Evolutionary conservation across 2,888 invertebrate genomes (phyloP).

Genomic region (Acanthosepion lycidas): DNA sequence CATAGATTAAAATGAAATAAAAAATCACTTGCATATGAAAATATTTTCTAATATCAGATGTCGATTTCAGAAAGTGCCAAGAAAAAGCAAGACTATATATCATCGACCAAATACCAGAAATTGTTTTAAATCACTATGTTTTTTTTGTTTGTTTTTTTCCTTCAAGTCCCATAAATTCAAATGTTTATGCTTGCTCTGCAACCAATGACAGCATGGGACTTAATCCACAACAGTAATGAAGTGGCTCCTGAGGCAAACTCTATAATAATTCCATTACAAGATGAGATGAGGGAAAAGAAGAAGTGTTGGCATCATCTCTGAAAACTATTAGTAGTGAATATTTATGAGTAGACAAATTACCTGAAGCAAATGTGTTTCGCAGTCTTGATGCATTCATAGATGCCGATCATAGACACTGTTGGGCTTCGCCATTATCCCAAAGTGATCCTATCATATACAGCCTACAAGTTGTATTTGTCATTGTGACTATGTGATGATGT

Average conservation of each 20-base stretch:
- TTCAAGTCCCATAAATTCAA: background rate
- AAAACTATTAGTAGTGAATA: slow-evolving; percentile 17
- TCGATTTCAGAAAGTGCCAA: background rate
- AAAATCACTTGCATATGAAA: background rate
- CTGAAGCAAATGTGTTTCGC: background rate
- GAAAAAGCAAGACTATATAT: background rate
- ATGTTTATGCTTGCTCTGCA: slow-evolving; percentile 16
- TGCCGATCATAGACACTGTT: background rate
- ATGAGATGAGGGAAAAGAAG: background rate
- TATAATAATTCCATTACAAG: background rate
- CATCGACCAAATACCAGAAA: background rate
- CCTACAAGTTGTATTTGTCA: background rate
- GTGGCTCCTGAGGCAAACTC: background rate
- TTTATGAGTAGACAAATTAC: background rate
- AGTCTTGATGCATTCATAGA: background rate
- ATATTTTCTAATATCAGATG: background rate
- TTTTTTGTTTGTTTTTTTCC: background rate
- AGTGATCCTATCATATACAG: slow-evolving; percentile 9
- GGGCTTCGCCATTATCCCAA: background rate
- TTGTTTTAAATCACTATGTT: background rate
- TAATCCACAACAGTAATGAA: background rate
- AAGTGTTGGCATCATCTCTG: background rate
- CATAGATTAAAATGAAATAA: background rate
- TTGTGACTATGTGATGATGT: background rate
- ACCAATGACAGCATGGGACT: background rate